These are phyloP conservation scores for Brienomyrus longianalis DNA, from an alignment of 2,113 vertebrate genomes.

Conservation along the genomic window DNA sequence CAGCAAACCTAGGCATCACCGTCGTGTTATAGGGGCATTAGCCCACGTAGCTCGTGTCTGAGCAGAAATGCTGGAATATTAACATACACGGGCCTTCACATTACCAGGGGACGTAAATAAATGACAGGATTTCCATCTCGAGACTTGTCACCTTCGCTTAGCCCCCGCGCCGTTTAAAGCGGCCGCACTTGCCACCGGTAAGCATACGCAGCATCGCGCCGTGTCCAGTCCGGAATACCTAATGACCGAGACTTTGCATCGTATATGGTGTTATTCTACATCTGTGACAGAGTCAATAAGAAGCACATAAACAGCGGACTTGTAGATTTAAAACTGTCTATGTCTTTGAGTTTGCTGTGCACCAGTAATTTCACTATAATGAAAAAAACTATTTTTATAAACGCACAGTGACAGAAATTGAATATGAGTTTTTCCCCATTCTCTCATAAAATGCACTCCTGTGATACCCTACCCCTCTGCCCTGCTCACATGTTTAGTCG, in stretches of 20 bases:
- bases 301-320: conserved; percentile 44
- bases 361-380: conserved; percentile 39
- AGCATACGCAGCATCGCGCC: conserved; percentile 29
- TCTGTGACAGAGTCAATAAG: conserved; percentile 50
- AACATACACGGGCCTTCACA: conserved; percentile 57
- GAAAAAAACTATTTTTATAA: conserved; percentile 32
- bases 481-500: neutral
- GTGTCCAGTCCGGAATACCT: conserved; percentile 46
- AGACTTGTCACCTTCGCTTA: conserved; percentile 56
- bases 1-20: neutral
- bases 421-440: neutral
- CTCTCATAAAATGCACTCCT: neutral
- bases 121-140: conserved; percentile 66
- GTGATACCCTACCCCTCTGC: neutral
- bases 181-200: conserved; percentile 44
- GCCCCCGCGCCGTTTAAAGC: conserved; percentile 50
- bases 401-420: conserved; percentile 20
- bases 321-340: conserved; percentile 40
- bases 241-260: conserved; percentile 56
- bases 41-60: conserved; percentile 28
- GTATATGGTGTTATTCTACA: conserved; percentile 47
- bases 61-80: conserved; percentile 55
- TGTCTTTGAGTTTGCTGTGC: conserved; percentile 29
- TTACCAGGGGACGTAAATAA: conserved; percentile 50
- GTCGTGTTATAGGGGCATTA: conserved; percentile 1